A percentile compares a stretch with the other conserved stretches of the same genome.
Conservation (phyloP, 2,113 vertebrate species). For the Antigone vipio region DNA sequence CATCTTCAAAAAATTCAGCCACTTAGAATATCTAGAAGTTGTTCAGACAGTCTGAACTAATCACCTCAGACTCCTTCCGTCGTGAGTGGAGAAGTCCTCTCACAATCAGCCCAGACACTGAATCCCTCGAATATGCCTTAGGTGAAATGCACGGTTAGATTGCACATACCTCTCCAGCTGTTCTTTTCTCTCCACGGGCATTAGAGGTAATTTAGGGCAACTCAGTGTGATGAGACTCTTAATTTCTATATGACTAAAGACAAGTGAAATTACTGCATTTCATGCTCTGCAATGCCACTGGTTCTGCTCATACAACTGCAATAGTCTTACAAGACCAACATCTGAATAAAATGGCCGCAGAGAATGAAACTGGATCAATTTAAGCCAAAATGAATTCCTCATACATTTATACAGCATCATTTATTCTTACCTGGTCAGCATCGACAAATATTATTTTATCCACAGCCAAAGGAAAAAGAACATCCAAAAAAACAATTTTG, state of each 20-base stretch:
- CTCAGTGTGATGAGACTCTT: not conserved
- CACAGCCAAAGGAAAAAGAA: constrained; percentile 94
- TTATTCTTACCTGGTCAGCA: constrained; percentile 88
- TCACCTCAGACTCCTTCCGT: not conserved
- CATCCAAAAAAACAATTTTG: constrained; percentile 98
- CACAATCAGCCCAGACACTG: not conserved
- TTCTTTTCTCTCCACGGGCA: not conserved
- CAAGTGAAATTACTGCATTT: not conserved
- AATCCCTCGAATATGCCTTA: not conserved
- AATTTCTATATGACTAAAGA: not conserved
- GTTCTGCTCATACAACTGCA: not conserved
- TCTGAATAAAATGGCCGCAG: not conserved
- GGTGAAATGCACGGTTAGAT: not conserved
- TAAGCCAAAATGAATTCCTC: not conserved
- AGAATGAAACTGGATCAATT: not conserved
- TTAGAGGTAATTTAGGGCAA: not conserved
- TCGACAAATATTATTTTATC: constrained; percentile 99
- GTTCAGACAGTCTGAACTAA: not conserved
- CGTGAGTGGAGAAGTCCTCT: not conserved
- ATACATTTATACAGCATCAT: not conserved
- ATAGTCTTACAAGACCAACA: accelerated
- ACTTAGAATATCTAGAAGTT: not conserved
- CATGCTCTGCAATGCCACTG: not conserved
- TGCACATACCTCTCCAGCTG: not conserved
- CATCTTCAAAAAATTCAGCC: not conserved